Evolutionary conservation across 2,888 invertebrate genomes (phyloP).

Genomic region (Drosophila koepferae): DNA sequence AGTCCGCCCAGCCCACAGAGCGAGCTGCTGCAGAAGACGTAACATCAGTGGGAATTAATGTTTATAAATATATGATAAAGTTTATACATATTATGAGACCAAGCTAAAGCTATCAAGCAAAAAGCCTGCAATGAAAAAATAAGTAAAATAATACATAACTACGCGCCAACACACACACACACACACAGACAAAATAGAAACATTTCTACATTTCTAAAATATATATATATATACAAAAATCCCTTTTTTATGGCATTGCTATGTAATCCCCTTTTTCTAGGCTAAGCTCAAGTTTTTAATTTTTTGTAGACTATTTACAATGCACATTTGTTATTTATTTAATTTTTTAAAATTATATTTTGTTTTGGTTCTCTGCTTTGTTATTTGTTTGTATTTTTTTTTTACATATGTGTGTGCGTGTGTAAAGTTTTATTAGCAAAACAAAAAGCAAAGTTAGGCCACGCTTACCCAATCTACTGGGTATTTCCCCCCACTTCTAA

Average conservation of each 20-base stretch:
- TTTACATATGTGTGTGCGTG: conserved; percentile 49
- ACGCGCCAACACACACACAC: conserved; percentile 25
- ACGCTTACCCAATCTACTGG: conserved; percentile 56
- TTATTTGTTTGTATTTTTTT: conserved; percentile 39
- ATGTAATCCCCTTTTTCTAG: conserved; percentile 38
- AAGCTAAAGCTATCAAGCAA: conserved; percentile 73
- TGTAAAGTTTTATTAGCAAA: conserved; percentile 20
- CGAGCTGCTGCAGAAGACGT: conserved; percentile 85
- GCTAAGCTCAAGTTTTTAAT: conserved; percentile 44
- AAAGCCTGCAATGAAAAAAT: conserved; percentile 34
- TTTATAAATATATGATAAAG: conserved; percentile 85
- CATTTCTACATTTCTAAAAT: conserved; percentile 17
- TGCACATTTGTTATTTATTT: conserved; percentile 72
- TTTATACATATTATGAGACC: conserved; percentile 80
- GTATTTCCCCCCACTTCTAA: conserved; percentile 44
- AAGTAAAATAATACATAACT: conserved; percentile 36
- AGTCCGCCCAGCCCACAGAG: conserved; percentile 85
- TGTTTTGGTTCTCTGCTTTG: conserved; percentile 50
- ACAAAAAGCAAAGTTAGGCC: conserved; percentile 45
- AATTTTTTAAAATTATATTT: conserved; percentile 30
- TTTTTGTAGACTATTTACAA: conserved; percentile 51
- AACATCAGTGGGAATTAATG: conserved; percentile 86
- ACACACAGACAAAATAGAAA: conserved; percentile 33
- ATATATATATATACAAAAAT: background rate
- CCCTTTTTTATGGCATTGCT: conserved; percentile 25